Evolutionary conservation across 1,140 invertebrate species (phyloP), one percentile per base, ranked within the genome.

Genomic region (Brachionus paranguensis): DNA sequence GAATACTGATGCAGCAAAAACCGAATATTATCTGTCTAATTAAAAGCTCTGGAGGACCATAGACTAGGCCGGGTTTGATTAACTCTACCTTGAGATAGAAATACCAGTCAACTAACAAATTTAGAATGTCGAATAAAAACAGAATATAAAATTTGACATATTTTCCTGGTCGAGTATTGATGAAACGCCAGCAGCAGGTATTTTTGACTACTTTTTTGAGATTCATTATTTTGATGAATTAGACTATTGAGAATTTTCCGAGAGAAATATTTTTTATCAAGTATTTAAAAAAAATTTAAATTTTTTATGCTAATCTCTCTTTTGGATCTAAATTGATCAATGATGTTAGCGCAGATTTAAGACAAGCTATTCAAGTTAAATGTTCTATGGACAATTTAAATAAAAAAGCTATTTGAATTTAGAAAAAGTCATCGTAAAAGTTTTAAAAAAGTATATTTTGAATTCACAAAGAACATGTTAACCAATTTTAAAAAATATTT

Each of bases 81-180:
- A 60, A 20, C 55, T 60, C 47, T 1, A 55, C 50, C 29, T 78
- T 55, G 27, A 37, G 47, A 78, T 45, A 78, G 37, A 78, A 78
- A 20, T 60, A 78, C 76, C 76, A 78, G 37, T 78, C 76, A 37
- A 78, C 17, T 17, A 27, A 0, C 55, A 78, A 55, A 60, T 78
- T 60, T 27, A 78, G 7, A 27, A 78, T 78, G 27, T 78, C 50
- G 17, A 78, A 53, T 37, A 78, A 37, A 33, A 78, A 24, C 4
- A 78, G 3, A 10, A 78, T 50, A n/a, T 47, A 76, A 76, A 76
- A 76, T 76, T 76, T 76, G 20, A 76, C 24, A 53, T 76, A 76
- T 76, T 76, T 76, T 50, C 72, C 72, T 47, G 72, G 43, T 33
- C 47, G 47, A 20, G 72, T 76, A 7, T 76, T 76, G 43, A 76